Conservation (phyloP, 2,113 vertebrate species). For the Thryonomys swinderianus region DNA sequence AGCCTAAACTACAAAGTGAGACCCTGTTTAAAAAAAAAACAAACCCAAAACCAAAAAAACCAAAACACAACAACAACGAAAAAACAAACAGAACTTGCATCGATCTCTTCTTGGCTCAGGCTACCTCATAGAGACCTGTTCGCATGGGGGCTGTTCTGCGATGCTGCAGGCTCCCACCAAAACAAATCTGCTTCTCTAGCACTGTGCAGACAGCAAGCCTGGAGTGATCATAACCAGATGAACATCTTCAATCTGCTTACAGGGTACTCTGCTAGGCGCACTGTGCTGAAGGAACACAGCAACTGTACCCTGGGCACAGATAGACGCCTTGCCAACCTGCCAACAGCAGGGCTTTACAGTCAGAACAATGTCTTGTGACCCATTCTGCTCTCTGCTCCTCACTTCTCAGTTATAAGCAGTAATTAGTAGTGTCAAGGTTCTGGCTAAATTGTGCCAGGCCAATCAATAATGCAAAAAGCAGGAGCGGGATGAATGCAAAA, state of each 20-base stretch:
- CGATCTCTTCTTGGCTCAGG: conserved; percentile 35
- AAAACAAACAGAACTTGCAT: no score
- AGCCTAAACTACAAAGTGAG: no score
- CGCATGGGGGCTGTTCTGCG: background rate
- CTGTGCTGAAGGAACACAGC: background rate
- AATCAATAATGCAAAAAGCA: conserved; percentile 86
- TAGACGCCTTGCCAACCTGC: background rate
- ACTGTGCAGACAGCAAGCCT: background rate
- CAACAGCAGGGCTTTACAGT: background rate
- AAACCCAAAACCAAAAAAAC: no score
- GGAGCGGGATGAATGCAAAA: conserved; percentile 70
- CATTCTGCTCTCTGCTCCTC: conserved; percentile 73
- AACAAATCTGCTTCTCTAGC: background rate
- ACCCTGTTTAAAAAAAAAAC: no score
- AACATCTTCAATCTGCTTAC: background rate
- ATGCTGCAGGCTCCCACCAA: background rate
- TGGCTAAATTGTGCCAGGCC: conserved; percentile 73
- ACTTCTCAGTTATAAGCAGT: conserved; percentile 73
- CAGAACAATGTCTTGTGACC: conserved; percentile 59
- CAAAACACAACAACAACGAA: no score
- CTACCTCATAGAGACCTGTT: background rate
- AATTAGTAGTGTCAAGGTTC: conserved; percentile 82
- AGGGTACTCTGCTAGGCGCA: background rate
- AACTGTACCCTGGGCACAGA: accelerated
- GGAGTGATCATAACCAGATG: conserved; percentile 17